These are phyloP conservation scores for Ceuthmochares aereus DNA, from an alignment of 2,113 vertebrate species.

Conservation along the genomic window DNA sequence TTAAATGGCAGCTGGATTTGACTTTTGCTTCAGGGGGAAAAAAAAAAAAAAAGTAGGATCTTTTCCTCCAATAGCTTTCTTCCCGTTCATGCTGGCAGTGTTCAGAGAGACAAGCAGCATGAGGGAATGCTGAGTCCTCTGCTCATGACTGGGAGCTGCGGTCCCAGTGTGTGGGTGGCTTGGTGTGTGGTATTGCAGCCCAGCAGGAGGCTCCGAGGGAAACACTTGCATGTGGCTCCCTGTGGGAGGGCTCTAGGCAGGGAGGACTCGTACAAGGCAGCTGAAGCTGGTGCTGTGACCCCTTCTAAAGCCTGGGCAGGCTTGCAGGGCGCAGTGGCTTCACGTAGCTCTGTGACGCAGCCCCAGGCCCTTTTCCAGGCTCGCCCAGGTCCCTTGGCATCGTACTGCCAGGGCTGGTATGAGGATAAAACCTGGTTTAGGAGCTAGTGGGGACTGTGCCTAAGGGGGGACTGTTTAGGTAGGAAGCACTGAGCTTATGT, in stretches of 20 bases:
- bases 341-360: not conserved
- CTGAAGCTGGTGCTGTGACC: not conserved
- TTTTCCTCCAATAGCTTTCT: not conserved
- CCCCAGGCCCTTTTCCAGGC: not conserved
- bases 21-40: not conserved
- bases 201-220: not conserved
- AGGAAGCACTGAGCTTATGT: not conserved
- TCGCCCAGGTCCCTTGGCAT: not conserved
- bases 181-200: not conserved
- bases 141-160: not conserved
- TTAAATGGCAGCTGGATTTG: not conserved
- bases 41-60: not conserved
- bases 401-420: not conserved
- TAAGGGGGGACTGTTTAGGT: not conserved
- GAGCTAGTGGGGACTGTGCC: not conserved
- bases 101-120: not conserved
- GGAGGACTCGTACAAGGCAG: not conserved
- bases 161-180: not conserved
- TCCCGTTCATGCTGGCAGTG: not conserved
- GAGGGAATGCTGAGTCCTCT: not conserved
- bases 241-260: not conserved
- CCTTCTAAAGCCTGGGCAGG: not conserved
- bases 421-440: not conserved
- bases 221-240: not conserved
- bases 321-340: not conserved